Percentiles rank a stretch among this genome's conserved stretches.
Conservation (phyloP, 2,113 vertebrate species). For the Fulica atra region DNA sequence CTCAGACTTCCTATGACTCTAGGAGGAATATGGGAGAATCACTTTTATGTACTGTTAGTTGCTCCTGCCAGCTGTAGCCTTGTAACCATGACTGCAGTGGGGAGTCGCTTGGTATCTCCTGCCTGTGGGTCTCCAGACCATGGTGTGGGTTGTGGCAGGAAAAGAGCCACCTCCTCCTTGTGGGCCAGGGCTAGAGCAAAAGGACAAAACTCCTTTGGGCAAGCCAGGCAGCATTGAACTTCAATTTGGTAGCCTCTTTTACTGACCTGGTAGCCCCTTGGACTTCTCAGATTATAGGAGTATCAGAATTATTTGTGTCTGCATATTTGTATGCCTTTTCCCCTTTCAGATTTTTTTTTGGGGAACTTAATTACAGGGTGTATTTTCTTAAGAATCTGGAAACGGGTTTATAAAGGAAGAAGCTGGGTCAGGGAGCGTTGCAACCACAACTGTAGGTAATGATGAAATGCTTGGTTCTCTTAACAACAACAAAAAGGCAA, state of each 20-base stretch:
- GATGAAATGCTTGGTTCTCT: not conserved
- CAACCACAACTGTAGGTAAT: not conserved
- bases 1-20: not conserved
- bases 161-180: not conserved
- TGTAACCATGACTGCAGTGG: not conserved
- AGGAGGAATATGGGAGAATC: not conserved
- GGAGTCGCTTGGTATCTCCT: not conserved
- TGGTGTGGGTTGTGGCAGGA: not conserved
- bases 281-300: not conserved
- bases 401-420: not conserved
- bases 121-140: fast-evolving
- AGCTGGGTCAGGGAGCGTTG: not conserved
- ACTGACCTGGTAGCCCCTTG: not conserved
- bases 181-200: not conserved
- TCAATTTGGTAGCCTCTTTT: not conserved
- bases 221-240: not conserved
- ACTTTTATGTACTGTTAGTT: not conserved
- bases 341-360: not conserved
- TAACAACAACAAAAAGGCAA: not conserved
- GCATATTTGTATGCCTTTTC: not conserved
- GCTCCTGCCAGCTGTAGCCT: not conserved
- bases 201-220: not conserved
- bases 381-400: not conserved
- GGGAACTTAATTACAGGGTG: not conserved
- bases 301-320: not conserved